Conservation (phyloP, 92 coral and sea anemone species). For the Bergia puertoricense region DNA sequence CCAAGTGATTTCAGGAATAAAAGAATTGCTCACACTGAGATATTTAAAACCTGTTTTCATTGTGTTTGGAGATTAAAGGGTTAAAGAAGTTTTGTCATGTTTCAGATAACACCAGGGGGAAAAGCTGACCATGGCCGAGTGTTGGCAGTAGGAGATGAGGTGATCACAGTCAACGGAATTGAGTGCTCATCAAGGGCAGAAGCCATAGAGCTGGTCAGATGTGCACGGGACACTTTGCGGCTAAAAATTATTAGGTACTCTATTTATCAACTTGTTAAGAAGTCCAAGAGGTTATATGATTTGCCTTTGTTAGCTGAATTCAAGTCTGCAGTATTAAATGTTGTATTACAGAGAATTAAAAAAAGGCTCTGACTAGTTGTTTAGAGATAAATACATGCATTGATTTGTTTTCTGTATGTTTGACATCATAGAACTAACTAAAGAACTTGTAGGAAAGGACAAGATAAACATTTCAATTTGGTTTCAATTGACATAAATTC, state of each 20-base stretch:
- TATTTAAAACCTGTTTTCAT: no score
- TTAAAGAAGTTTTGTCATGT: neutral
- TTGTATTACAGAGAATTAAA: no score
- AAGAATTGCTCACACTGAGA: no score
- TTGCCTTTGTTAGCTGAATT: neutral
- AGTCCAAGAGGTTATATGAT: neutral
- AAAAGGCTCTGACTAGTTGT: no score
- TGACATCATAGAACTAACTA: no score
- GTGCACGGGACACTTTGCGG: constrained; percentile 76
- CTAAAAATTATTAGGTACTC: constrained; percentile 62
- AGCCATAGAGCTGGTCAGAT: constrained; percentile 85
- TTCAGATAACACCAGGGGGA: constrained; percentile 89
- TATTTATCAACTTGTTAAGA: neutral
- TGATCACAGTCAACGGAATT: constrained; percentile 84
- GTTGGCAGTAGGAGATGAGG: constrained; percentile 89
- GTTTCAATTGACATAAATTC: no score
- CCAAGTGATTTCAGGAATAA: no score
- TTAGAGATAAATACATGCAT: no score
- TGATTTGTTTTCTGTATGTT: no score
- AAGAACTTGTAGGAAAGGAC: no score
- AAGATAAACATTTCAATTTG: no score
- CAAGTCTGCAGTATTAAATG: no score
- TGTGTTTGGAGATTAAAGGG: neutral
- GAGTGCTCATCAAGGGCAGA: constrained; percentile 82
- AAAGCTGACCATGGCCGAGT: constrained; percentile 80